Conservation (phyloP, 2,113 vertebrate species). For the Mastomys natalensis region DNA sequence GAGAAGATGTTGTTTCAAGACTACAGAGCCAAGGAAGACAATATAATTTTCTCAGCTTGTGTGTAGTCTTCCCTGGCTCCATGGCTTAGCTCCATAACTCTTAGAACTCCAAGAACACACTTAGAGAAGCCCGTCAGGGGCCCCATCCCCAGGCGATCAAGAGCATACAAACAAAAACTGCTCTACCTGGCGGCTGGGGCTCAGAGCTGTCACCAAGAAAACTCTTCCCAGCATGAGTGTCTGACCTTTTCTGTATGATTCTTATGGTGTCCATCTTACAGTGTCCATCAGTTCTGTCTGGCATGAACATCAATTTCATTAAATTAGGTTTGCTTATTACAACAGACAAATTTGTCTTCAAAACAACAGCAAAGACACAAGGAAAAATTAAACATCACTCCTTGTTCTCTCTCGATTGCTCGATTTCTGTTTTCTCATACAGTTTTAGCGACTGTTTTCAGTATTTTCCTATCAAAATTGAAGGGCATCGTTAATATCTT, state of each 20-base stretch:
- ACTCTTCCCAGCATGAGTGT: background rate
- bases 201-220: slow-evolving; percentile 9
- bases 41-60: background rate
- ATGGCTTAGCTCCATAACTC: background rate
- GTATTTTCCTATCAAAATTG: background rate
- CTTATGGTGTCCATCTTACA: background rate
- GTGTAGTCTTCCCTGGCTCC: background rate
- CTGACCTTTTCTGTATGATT: background rate
- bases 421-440: background rate
- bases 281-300: background rate
- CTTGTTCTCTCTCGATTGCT: background rate
- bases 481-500: background rate
- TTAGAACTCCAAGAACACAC: background rate
- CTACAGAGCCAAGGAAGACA: background rate
- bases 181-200: background rate
- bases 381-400: background rate
- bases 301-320: background rate
- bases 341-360: background rate
- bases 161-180: background rate
- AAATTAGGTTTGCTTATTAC: background rate
- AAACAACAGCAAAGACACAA: background rate
- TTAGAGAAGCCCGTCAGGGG: background rate
- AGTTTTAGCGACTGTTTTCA: background rate
- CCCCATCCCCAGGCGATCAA: background rate
- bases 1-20: slow-evolving; percentile 40